Percentiles rank a stretch among this genome's conserved stretches.
phyloP scores from a whole-genome alignment of 2,797 vertebrate genomes.

The Sylvilagus floridanus region DNA sequence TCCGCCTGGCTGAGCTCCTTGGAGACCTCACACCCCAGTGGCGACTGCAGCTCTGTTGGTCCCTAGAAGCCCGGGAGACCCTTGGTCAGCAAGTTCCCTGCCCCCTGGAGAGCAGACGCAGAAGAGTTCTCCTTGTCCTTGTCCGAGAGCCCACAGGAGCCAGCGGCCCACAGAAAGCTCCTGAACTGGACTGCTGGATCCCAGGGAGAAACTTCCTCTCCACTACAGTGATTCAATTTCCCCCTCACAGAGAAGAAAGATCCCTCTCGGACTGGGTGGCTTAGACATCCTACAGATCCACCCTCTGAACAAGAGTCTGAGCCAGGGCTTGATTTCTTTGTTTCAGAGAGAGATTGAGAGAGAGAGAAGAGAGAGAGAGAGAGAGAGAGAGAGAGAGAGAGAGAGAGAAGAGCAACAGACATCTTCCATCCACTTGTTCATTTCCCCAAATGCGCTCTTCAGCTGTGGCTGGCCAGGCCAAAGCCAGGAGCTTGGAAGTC shows the following conservation, averaged over 20 bases:
- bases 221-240: no score
- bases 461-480: no score
- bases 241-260: background rate
- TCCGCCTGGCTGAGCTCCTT: background rate
- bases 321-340: background rate
- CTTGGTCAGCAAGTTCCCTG: background rate
- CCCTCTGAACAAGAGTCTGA: background rate
- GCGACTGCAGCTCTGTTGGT: background rate
- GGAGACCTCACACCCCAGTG: background rate
- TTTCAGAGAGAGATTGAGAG: no score
- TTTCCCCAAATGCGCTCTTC: no score
- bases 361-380: no score
- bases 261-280: fast-evolving
- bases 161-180: background rate
- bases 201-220: background rate
- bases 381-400: no score
- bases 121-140: background rate
- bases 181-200: background rate
- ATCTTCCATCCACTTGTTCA: no score
- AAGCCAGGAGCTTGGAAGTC: no score
- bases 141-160: background rate
- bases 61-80: background rate
- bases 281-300: fast-evolving
- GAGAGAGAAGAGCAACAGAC: no score
- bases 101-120: background rate